Evolutionary conservation across 1,140 invertebrate genomes (phyloP).

Genomic region (Portunus trituberculatus): DNA sequence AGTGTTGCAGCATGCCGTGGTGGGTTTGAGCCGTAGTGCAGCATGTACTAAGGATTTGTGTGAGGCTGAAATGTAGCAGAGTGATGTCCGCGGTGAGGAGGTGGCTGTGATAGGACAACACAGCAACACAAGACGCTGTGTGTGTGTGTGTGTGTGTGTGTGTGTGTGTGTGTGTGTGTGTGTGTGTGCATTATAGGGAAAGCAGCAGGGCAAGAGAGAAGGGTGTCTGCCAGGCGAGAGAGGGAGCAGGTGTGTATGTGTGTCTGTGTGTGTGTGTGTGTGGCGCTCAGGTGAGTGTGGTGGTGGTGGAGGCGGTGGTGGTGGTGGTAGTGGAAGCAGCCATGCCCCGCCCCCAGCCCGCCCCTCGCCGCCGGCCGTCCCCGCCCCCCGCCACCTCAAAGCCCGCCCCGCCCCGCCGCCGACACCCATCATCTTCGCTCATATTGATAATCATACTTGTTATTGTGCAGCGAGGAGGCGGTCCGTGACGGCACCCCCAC

Average conservation of each 20-base stretch:
- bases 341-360: constrained; percentile 46
- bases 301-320: constrained; percentile 17
- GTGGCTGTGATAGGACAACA: no score
- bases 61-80: no score
- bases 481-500: constrained; percentile 1
- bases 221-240: neutral
- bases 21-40: no score
- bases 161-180: neutral
- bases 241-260: constrained; percentile 24
- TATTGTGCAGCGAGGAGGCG: constrained; percentile 51
- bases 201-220: neutral
- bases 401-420: neutral
- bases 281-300: constrained; percentile 47
- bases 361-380: constrained; percentile 36
- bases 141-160: neutral
- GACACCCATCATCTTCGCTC: constrained; percentile 48
- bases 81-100: no score
- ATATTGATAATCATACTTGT: constrained; percentile 60
- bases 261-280: constrained; percentile 34
- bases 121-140: neutral
- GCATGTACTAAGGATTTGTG: no score
- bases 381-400: constrained; percentile 23
- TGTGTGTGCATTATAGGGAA: neutral
- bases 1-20: no score
- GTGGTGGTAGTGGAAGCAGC: constrained; percentile 25